Conservation (phyloP, 2,888 invertebrate species). For the Chloromyia formosa region DNA sequence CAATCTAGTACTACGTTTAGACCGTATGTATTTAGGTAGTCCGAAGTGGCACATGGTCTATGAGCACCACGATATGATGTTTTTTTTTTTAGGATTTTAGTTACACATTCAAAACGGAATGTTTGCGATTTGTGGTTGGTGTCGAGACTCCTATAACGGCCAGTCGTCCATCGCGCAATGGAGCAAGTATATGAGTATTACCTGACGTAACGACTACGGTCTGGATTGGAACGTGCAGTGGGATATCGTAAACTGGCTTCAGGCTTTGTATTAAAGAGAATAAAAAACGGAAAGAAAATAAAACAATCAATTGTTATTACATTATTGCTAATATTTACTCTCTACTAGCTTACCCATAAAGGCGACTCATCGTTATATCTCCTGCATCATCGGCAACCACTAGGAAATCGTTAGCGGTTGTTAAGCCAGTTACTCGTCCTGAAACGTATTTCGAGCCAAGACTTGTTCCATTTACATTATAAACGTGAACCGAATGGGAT, state of each 20-base stretch:
- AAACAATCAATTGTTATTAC: slow-evolving; percentile 5
- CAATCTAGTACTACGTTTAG: no score
- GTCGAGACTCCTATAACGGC: slow-evolving; percentile 65
- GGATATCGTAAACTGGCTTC: slow-evolving; percentile 66
- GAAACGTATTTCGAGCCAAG: slow-evolving; percentile 66
- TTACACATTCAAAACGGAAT: slow-evolving; percentile 63
- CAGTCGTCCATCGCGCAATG: slow-evolving; percentile 68
- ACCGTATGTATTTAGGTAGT: no score
- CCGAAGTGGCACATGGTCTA: no score
- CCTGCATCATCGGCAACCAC: slow-evolving; percentile 67
- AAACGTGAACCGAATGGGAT: slow-evolving; percentile 67
- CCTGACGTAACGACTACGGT: slow-evolving; percentile 66
- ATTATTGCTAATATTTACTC: neutral
- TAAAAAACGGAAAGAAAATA: neutral
- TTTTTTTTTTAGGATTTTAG: neutral
- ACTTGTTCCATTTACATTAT: slow-evolving; percentile 66
- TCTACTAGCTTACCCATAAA: slow-evolving; percentile 64
- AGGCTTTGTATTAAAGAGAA: slow-evolving; percentile 56
- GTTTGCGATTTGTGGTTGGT: slow-evolving; percentile 59
- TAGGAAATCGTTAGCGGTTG: slow-evolving; percentile 64
- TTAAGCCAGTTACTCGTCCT: slow-evolving; percentile 65
- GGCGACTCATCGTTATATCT: slow-evolving; percentile 66
- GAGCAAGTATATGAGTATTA: slow-evolving; percentile 69
- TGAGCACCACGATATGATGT: no score
- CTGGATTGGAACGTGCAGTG: slow-evolving; percentile 66